Evolutionary conservation across 2,797 vertebrate species (phyloP).

Genomic region (Brachyalestes nurse): DNA sequence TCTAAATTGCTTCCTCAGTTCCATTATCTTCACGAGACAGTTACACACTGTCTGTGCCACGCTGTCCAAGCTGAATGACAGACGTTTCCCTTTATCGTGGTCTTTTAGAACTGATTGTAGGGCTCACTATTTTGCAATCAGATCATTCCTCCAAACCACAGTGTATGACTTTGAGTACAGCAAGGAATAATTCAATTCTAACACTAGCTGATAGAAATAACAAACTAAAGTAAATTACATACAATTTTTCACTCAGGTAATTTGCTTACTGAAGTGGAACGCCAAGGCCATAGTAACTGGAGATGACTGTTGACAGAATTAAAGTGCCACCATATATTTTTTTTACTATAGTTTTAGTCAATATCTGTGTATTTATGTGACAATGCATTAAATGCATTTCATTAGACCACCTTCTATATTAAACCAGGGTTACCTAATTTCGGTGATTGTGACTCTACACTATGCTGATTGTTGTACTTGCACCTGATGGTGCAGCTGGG

Average conservation of each 20-base stretch:
- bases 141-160: background rate
- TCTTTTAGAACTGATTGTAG: background rate
- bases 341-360: background rate
- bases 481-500: too few relatives aligned
- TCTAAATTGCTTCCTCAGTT: slow-evolving; percentile 63
- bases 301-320: background rate
- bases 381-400: background rate
- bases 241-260: background rate
- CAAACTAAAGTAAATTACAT: background rate
- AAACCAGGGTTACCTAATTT: background rate
- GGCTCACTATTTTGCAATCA: background rate
- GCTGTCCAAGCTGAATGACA: background rate
- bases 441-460: too few relatives aligned
- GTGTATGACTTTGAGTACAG: background rate
- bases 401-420: background rate
- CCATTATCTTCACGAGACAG: slow-evolving; percentile 64
- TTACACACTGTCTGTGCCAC: slow-evolving; percentile 52
- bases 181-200: background rate
- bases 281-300: too few relatives aligned
- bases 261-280: background rate
- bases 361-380: background rate
- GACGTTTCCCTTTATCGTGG: background rate
- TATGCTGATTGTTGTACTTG: too few relatives aligned
- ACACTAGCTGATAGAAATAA: background rate
- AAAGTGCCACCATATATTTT: background rate